Conservation (phyloP, 2,113 vertebrate species). For the Thinocorus orbignyianus region DNA sequence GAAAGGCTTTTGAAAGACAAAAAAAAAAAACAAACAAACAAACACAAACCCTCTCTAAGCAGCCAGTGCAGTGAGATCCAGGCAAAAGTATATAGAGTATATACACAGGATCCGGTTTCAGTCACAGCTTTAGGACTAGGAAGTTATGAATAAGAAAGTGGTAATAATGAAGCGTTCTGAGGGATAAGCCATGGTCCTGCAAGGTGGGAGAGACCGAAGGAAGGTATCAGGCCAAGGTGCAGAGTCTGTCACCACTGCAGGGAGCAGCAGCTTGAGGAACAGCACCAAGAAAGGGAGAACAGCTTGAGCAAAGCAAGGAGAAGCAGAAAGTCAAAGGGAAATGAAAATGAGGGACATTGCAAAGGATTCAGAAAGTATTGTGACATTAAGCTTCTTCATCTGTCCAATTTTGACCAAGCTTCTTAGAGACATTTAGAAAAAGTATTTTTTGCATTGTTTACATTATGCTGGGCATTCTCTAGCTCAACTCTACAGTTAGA, state of each 20-base stretch:
- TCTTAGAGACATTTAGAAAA: background rate
- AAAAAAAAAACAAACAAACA: background rate
- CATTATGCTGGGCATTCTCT: background rate
- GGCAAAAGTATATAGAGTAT: background rate
- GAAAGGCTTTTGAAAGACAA: background rate
- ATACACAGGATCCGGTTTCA: background rate
- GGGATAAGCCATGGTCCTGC: background rate
- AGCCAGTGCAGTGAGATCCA: background rate
- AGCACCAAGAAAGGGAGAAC: background rate
- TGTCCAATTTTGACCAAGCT: background rate
- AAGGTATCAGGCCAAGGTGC: background rate
- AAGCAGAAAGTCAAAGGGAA: background rate
- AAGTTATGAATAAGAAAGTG: background rate
- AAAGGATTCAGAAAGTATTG: background rate
- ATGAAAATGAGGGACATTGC: background rate
- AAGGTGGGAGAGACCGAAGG: background rate
- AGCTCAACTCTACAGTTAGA: background rate
- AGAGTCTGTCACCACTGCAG: background rate
- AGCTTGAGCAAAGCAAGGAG: accelerated
- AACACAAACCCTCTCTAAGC: background rate
- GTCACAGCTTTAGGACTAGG: background rate
- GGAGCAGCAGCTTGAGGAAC: background rate
- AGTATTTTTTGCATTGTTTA: background rate
- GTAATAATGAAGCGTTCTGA: background rate
- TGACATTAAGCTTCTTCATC: background rate